These are phyloP conservation scores for Odontamblyopus rebecca DNA, from an alignment of 2,797 vertebrate species.

Conservation along the genomic window DNA sequence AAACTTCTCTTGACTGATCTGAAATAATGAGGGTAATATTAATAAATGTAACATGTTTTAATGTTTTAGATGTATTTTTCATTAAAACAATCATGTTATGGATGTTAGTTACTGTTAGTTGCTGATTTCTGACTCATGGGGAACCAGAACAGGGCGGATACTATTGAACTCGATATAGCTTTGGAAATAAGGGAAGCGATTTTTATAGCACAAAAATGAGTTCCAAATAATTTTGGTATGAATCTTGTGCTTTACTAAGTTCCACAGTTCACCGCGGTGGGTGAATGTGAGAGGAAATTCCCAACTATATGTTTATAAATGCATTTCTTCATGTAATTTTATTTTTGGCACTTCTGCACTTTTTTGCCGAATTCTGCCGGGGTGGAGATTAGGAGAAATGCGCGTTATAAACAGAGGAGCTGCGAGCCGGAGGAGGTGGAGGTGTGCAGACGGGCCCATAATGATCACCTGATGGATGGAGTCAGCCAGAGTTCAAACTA, in stretches of 20 bases:
- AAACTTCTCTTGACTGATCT: neutral
- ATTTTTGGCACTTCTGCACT: conserved; percentile 73
- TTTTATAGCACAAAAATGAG: neutral
- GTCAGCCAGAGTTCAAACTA: conserved; percentile 62
- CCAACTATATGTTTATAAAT: conserved; percentile 59
- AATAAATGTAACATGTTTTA: neutral
- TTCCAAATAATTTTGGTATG: neutral
- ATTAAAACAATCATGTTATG: neutral
- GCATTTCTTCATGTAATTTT: conserved; percentile 52
- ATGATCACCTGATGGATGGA: conserved; percentile 79
- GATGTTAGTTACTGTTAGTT: neutral
- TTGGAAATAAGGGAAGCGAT: neutral
- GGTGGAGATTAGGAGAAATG: conserved; percentile 60
- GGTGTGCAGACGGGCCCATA: conserved; percentile 64
- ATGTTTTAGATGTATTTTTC: neutral
- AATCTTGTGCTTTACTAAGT: neutral
- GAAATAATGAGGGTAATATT: neutral
- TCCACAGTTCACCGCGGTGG: neutral
- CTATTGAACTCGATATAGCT: neutral
- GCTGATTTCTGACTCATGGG: neutral
- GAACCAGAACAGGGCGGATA: neutral
- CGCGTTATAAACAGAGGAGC: conserved; percentile 29
- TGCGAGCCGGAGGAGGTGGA: conserved; percentile 52
- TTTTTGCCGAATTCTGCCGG: conserved; percentile 26
- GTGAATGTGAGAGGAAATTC: conserved; percentile 55